Evolutionary conservation across 2,888 invertebrate species (phyloP), one percentile per base, ranked within the genome.

Genomic region (Lochmaea capreae): DNA sequence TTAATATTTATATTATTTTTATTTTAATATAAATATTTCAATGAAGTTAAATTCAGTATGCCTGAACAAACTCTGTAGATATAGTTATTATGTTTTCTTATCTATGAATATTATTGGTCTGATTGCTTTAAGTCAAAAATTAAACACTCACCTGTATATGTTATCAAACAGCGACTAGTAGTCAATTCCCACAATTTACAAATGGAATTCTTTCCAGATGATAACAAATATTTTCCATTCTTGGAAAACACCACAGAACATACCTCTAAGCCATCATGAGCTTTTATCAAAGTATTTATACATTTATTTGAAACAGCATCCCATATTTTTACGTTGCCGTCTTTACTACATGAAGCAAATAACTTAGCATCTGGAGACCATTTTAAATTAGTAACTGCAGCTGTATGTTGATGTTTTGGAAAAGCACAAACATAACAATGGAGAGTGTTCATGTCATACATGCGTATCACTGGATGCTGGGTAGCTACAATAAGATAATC

Each of bases 141-240:
- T 33, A 39, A 39, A 39, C 33, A 39, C 67, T 74, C 67, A 71
- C 99, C 99, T 0, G 99, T 99, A 86, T 99, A 99, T 0, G 97
- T 97, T 80, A 99, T 98, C 49, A 99, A 90, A 86, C 99, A 99
- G 26, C 99, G 90, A 82, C 97, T 97, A 10, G 99, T 98, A 0
- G 98, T 96, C 71, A 99, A 86, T 87, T 99, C 99, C 99, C 99
- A 99, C 12, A 99, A 89, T 86, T 99, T 99, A 16, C 99, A 97
- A 39, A 98, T 90, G 0, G 98, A 98, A 87, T 99, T 99, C 89
- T 97, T 93, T 0, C 98, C 99, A 12, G 97, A 95, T 0, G 98
- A 97, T 18, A 99, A 86, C 5, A 99, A 89, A 87, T 99, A 99
- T 95, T 99, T 99, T 86, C 97, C 97, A 86, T 99, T 99, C 79